Percentiles rank a stretch among this genome's conserved stretches.
phyloP scores from a whole-genome alignment of 2,797 vertebrate species.

The Takifugu rubripes region DNA sequence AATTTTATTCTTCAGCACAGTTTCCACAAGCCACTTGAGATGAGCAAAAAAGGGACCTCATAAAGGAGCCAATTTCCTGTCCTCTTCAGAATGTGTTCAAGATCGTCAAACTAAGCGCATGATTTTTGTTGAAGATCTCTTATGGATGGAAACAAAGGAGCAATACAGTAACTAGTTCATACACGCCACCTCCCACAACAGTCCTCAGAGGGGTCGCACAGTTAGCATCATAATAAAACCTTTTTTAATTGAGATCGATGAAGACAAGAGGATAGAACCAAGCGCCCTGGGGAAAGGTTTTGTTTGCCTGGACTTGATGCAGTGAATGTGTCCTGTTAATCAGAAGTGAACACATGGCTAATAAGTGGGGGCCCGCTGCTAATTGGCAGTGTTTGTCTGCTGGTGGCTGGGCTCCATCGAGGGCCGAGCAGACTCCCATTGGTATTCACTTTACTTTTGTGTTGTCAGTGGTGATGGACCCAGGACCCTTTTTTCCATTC shows the following conservation, averaged over 20 bases:
- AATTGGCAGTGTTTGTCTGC: conserved; percentile 76
- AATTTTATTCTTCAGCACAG: conserved; percentile 58
- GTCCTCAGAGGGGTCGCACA: conserved; percentile 55
- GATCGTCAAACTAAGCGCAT: conserved; percentile 48
- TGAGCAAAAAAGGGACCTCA: conserved; percentile 52
- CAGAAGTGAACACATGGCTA: conserved; percentile 69
- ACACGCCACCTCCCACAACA: conserved; percentile 31
- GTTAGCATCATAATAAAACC: conserved; percentile 75
- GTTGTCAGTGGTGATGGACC: conserved; percentile 58
- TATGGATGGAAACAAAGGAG: conserved; percentile 60
- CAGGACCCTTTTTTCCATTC: conserved; percentile 48
- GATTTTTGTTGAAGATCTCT: conserved; percentile 59
- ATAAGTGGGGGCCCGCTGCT: conserved; percentile 64
- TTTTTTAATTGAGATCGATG: conserved; percentile 70
- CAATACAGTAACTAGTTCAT: conserved; percentile 59
- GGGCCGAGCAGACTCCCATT: conserved; percentile 62
- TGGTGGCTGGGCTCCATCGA: conserved; percentile 62
- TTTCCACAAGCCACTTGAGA: conserved; percentile 63
- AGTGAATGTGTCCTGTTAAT: conserved; percentile 66
- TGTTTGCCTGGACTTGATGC: conserved; percentile 57
- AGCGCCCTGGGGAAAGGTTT: conserved; percentile 62
- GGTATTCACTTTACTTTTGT: conserved; percentile 68
- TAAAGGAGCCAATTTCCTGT: conserved; percentile 54
- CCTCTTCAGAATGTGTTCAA: conserved; percentile 63
- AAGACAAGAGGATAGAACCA: conserved; percentile 64